These are phyloP conservation scores for Yponomeuta evonymella DNA, from an alignment of 2,888 invertebrate genomes.

Conservation along the genomic window DNA sequence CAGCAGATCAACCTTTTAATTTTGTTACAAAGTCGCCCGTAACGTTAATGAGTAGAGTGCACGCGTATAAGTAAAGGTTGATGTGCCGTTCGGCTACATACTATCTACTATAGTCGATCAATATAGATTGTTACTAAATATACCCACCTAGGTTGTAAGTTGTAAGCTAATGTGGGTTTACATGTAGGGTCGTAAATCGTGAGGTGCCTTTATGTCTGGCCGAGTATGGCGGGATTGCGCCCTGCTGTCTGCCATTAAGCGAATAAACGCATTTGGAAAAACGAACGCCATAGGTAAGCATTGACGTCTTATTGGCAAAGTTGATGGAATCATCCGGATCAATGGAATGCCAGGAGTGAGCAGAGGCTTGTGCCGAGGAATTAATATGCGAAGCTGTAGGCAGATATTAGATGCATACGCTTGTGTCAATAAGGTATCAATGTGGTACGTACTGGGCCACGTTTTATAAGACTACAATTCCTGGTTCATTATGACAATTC, in stretches of 20 bases:
- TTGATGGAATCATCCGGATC: background rate
- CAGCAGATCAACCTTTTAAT: no score
- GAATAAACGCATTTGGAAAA: background rate
- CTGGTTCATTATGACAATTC: no score
- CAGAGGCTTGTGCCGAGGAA: background rate
- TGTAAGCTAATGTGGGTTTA: background rate
- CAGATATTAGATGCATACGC: no score
- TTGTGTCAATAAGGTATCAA: no score
- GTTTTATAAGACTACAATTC: no score
- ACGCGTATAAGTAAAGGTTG: no score
- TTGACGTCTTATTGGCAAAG: background rate
- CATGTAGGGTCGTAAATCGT: conserved; percentile 23
- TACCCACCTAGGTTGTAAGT: background rate
- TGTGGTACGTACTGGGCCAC: no score
- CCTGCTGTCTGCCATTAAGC: conserved; percentile 28
- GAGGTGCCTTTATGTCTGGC: conserved; percentile 33
- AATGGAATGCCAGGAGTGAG: background rate
- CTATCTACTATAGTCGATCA: no score
- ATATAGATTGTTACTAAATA: no score
- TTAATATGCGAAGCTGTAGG: background rate
- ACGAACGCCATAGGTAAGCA: background rate
- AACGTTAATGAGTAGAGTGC: no score
- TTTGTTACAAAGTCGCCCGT: no score
- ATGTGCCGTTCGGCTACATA: no score
- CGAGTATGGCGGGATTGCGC: conserved; percentile 24